phyloP scores from a whole-genome alignment of 2,113 vertebrate species.

The Nematolebias whitei region DNA sequence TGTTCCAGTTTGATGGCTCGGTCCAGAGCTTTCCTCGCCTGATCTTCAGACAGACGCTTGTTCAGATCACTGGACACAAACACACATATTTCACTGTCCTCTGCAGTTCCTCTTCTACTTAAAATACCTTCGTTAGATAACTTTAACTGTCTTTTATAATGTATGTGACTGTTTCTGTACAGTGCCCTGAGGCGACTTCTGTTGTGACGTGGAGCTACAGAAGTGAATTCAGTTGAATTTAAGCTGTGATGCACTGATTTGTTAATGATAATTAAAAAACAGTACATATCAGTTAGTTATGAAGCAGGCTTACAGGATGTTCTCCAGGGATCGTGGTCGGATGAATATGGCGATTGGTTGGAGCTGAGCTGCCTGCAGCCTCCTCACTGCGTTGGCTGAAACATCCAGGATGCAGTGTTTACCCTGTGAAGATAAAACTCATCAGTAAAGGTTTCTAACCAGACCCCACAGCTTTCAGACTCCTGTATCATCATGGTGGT shows the following conservation, averaged over 20 bases:
- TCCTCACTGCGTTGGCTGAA: constrained; percentile 67
- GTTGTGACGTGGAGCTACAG: too few species aligned
- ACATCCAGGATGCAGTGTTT: constrained; percentile 76
- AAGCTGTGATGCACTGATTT: too few species aligned
- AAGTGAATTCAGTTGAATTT: too few species aligned
- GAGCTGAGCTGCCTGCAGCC: constrained; percentile 84
- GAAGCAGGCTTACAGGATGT: constrained; percentile 82
- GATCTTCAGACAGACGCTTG: constrained; percentile 88
- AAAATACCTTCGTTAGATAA: neutral
- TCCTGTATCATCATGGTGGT: too few species aligned
- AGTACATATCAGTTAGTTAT: too few species aligned
- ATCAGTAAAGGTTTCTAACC: neutral
- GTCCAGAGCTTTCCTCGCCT: constrained; percentile 87
- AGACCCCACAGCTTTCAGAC: neutral
- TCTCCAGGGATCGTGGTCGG: constrained; percentile 87
- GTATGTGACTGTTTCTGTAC: too few species aligned
- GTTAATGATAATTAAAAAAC: too few species aligned
- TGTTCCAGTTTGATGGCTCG: constrained; percentile 88
- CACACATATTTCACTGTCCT: neutral
- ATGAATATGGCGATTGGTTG: constrained; percentile 91
- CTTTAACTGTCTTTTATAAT: too few species aligned
- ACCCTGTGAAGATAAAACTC: constrained; percentile 40
- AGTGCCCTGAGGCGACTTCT: too few species aligned
- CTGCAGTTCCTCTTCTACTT: neutral
- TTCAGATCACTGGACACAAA: constrained; percentile 83